Evolutionary conservation across 1,140 invertebrate species (phyloP), one percentile per base, ranked within the genome.

Genomic region (Caenorhabditis brenneri): DNA sequence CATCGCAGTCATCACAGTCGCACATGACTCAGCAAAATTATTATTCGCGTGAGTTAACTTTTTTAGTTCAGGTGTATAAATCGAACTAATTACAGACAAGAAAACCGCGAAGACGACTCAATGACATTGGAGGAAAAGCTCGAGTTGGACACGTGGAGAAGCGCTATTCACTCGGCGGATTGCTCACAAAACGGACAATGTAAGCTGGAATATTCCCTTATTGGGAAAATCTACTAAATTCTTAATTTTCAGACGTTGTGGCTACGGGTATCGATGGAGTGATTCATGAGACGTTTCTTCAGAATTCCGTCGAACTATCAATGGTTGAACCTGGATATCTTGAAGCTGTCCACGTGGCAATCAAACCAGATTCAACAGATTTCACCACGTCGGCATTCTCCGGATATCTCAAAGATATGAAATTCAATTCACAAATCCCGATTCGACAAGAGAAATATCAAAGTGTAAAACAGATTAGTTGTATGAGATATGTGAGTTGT

Each of bases 311-410:
- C 16, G 12, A 46, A 15, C 12, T 27, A 22, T 10, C 7, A 15
- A n/a, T n/a, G n/a, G n/a, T 16, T 39, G 83, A 80, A 29, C 22
- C 48, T 42, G 78, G 36, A 9, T 84, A 84, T 49, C 80, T 84
- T 24, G 83, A 84, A 33, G 39, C 42, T 6, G 46, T 39, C 1
- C 24, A 33, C 24, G 31, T 31, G 49, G 55, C 27, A 19, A 39
- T 84, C 19, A 46, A 15, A 46, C 39, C 81, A 1, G 9, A 15
- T 15, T 53, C 31, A 22, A 29, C 22, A 29, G 33, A 19, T 48
- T 49, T 19, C 27, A 9, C 80, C 48, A 51, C 79, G 22, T 78
- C 78, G 10, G 31, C 48, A 24, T 84, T 39, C 58, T 84, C 83
- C 0, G 83, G 83, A 36, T 33, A 46, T 31, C 6, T 84, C 0